These are phyloP conservation scores for Acanthornis magna DNA, from an alignment of 2,797 vertebrate species.

Conservation along the genomic window DNA sequence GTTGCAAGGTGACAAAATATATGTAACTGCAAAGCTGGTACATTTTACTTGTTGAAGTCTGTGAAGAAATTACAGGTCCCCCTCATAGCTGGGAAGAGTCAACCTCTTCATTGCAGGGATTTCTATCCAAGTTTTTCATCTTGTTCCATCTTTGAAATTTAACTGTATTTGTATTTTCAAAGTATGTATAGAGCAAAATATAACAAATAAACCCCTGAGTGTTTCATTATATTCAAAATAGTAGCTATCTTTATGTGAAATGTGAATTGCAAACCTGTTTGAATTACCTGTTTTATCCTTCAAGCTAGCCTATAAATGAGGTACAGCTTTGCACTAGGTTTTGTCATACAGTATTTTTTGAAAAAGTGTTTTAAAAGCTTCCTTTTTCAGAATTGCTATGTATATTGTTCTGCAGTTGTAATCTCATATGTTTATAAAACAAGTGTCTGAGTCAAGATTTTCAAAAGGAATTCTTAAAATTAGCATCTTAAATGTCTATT, in stretches of 20 bases:
- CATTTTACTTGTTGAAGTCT: background rate
- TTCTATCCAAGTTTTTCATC: background rate
- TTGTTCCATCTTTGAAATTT: background rate
- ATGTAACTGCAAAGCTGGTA: background rate
- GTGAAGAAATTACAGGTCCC: background rate
- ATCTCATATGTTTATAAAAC: background rate
- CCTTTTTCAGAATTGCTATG: background rate
- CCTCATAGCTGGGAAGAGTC: background rate
- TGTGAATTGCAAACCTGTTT: background rate
- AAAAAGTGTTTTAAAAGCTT: background rate
- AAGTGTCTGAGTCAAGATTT: background rate
- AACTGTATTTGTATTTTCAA: background rate
- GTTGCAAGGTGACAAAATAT: background rate
- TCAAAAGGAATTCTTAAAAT: background rate
- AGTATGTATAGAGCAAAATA: background rate
- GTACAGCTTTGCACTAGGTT: background rate
- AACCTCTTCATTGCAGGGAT: background rate
- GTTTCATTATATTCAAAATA: background rate
- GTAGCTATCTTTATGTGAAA: background rate
- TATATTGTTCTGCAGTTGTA: background rate
- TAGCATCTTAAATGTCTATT: background rate
- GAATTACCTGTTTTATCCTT: background rate
- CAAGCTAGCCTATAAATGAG: background rate
- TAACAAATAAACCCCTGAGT: background rate
- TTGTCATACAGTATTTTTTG: background rate